These are phyloP conservation scores for Chunga burmeisteri DNA, from an alignment of 2,113 vertebrate species.

Conservation along the genomic window DNA sequence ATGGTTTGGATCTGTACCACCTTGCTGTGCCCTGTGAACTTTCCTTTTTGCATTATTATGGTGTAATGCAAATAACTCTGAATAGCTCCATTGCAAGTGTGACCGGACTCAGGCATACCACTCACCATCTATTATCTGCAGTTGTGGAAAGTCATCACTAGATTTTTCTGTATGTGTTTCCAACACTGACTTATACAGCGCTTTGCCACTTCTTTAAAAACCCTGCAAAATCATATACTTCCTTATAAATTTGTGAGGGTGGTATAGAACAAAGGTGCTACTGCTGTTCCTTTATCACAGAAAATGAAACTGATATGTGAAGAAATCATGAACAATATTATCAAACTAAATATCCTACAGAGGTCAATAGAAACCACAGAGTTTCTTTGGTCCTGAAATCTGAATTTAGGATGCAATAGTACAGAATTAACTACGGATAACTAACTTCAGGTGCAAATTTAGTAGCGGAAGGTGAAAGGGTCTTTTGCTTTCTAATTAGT, in stretches of 20 bases:
- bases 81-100: accelerated
- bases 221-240: neutral
- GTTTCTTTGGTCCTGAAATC: neutral
- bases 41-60: accelerated
- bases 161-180: neutral
- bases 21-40: neutral
- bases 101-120: neutral
- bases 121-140: neutral
- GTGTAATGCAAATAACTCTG: neutral
- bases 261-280: neutral
- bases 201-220: neutral
- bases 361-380: neutral
- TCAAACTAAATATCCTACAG: neutral
- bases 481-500: constrained; percentile 34
- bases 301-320: neutral
- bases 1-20: neutral
- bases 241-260: neutral
- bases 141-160: neutral
- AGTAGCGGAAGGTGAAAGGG: constrained; percentile 32
- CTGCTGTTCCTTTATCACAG: neutral
- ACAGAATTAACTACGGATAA: neutral
- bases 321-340: neutral
- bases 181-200: neutral
- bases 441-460: constrained; percentile 29
- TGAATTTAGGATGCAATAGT: neutral